A percentile compares a stretch with the other conserved stretches of the same genome.
These are phyloP conservation scores for Dasyprocta punctata DNA, from an alignment of 2,113 vertebrate species.

Conservation along the genomic window DNA sequence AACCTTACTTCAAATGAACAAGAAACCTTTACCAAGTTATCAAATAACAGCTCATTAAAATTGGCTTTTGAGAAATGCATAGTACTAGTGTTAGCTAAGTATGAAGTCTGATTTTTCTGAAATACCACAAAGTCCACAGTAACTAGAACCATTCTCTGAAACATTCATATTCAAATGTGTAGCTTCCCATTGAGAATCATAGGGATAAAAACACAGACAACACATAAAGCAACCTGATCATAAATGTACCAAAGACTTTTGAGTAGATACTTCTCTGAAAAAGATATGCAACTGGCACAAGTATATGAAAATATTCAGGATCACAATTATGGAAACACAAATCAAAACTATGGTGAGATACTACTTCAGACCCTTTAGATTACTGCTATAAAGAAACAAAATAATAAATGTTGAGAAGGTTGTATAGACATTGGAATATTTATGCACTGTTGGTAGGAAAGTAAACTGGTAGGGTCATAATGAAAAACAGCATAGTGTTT, in stretches of 20 bases:
- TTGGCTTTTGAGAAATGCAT: slow-evolving; percentile 20
- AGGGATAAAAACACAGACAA: background rate
- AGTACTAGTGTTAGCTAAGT: background rate
- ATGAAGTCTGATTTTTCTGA: slow-evolving; percentile 31
- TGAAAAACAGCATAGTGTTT: background rate
- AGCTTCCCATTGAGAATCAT: background rate
- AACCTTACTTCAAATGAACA: slow-evolving; percentile 2
- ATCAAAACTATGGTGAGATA: background rate
- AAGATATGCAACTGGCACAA: background rate
- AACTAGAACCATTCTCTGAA: slow-evolving; percentile 6
- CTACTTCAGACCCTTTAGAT: background rate
- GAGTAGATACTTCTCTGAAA: background rate
- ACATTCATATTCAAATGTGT: background rate
- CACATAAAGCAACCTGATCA: background rate
- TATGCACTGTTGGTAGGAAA: background rate
- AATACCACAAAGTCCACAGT: background rate
- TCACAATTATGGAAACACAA: background rate
- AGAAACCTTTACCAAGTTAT: background rate
- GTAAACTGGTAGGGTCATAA: no score
- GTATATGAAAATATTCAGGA: background rate
- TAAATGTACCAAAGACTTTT: background rate
- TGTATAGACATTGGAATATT: background rate
- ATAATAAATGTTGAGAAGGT: background rate
- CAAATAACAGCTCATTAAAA: slow-evolving; percentile 46
- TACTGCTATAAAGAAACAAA: background rate